Base-by-base conservation (phyloP, 2,113 vertebrate species). In the Heteronetta atricapilla region DNA sequence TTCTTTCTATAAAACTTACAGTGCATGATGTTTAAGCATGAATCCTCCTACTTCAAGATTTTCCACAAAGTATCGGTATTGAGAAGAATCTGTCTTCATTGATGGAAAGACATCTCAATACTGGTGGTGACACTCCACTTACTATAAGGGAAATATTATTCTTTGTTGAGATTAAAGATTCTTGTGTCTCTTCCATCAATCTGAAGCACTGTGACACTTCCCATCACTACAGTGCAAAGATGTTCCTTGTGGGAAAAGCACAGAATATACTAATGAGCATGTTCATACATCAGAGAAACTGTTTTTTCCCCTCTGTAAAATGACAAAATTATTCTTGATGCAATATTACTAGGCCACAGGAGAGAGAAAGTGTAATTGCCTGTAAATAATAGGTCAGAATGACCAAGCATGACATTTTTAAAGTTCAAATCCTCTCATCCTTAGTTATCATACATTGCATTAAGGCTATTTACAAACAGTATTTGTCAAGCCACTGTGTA, bases 311-410 rank as follows among this genome's bases (percentile, higher is more conserved):
- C 10, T 18, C 53, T 48, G 55, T 80, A 85, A 93, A 93, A 93
- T 36, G 40, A 77, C n/a, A 89, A 66, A 92, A 89, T 87, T 89
- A 82, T 92, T 89, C 73, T 76, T 82, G 69, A 89, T 82, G 55
- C 87, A 88, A 70, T 85, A 92, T 62, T 59, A 67, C 62, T 73
- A 76, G 72, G 31, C 28, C 44, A 73, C 33, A 80, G 62, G 29
- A 85, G 64, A 94, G 11, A 75, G 77, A 87, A 94, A 76, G 70
- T 73, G 63, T 63, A 93, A 94, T 80, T 92, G 90, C n/a, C 70
- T 90, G 93, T 90, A 96, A 96, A 92, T 90, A 95, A 92, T 79
- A 93, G 83, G 86, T 87, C 81, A 92, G 88, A 94, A 96, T 79
- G 81, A 92, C 88, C 74, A 82, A 90, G 69, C 55, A 93, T 80